These are phyloP conservation scores for Cephonodes hylas DNA, from an alignment of 2,888 invertebrate species.

Conservation along the genomic window DNA sequence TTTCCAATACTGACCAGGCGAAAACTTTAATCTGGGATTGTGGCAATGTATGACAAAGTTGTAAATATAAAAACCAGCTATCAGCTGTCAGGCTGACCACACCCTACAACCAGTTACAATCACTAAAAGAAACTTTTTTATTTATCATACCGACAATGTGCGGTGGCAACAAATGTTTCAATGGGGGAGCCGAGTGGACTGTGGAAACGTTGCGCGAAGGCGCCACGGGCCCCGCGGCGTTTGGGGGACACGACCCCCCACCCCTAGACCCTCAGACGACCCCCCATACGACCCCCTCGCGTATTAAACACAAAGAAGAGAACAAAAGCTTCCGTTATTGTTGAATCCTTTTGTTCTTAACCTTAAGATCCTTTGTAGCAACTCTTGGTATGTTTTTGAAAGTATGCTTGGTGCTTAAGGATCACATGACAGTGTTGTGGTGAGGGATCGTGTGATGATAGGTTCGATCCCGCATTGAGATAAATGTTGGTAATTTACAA, in stretches of 20 bases:
- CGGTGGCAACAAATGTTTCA: conserved; percentile 16
- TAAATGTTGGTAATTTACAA: too few relatives aligned
- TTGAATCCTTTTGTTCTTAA: conserved; percentile 7
- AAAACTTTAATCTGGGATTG: too few relatives aligned
- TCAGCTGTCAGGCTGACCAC: background rate
- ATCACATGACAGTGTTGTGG: background rate
- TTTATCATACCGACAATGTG: conserved; percentile 16
- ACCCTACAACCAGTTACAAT: conserved; percentile 13
- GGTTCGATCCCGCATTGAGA: too few relatives aligned
- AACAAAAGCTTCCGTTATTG: conserved; percentile 4
- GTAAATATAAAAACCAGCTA: background rate
- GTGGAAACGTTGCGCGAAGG: conserved; percentile 7
- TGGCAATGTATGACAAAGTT: too few relatives aligned
- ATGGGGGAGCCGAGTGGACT: conserved; percentile 13
- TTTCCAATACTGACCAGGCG: background rate
- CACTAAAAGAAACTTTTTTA: conserved; percentile 14
- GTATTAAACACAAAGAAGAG: background rate
- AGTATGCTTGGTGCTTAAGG: background rate
- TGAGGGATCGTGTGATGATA: too few relatives aligned
- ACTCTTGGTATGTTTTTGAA: background rate
- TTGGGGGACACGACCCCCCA: background rate
- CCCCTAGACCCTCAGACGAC: background rate
- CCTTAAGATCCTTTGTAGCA: background rate
- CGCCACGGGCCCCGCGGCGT: background rate
- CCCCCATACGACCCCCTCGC: background rate